Conservation (phyloP, 2,888 invertebrate genomes). For the Timema podura region DNA sequence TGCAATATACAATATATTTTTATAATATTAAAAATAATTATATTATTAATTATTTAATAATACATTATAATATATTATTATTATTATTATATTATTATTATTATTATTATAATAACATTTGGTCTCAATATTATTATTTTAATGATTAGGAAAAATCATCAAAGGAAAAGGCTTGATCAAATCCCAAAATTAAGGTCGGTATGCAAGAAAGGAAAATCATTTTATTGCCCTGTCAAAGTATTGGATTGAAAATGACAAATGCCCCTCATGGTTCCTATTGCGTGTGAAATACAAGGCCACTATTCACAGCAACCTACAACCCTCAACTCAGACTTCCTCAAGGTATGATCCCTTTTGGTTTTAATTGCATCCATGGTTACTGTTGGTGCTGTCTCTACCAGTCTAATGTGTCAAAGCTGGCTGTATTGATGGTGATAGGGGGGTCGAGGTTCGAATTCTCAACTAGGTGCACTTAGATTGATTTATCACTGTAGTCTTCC, state of each 20-base stretch:
- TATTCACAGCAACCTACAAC: conserved; percentile 58
- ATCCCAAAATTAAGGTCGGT: too few species aligned
- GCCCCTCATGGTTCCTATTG: conserved; percentile 69
- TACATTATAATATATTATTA: background rate
- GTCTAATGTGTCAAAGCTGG: too few species aligned
- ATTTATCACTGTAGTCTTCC: too few species aligned
- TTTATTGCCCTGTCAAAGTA: conserved; percentile 72
- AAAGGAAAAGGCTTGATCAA: conserved; percentile 65
- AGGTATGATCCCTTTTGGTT: conserved; percentile 43
- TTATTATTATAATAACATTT: too few species aligned
- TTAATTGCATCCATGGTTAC: too few species aligned
- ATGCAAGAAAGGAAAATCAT: conserved; percentile 66
- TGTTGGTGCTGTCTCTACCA: too few species aligned
- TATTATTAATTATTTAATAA: conserved; percentile 11
- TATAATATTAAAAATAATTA: background rate
- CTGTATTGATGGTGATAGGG: too few species aligned
- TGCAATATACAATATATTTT: conserved; percentile 2
- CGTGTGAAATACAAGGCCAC: conserved; percentile 75
- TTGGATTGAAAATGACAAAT: conserved; percentile 80
- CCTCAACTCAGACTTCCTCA: conserved; percentile 55
- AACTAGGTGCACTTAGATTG: too few species aligned
- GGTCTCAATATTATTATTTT: too few species aligned
- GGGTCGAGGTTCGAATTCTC: too few species aligned
- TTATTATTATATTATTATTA: too few species aligned
- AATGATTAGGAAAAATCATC: too few species aligned